Conservation (phyloP, 2,797 vertebrate genomes). For the Alca torda region DNA sequence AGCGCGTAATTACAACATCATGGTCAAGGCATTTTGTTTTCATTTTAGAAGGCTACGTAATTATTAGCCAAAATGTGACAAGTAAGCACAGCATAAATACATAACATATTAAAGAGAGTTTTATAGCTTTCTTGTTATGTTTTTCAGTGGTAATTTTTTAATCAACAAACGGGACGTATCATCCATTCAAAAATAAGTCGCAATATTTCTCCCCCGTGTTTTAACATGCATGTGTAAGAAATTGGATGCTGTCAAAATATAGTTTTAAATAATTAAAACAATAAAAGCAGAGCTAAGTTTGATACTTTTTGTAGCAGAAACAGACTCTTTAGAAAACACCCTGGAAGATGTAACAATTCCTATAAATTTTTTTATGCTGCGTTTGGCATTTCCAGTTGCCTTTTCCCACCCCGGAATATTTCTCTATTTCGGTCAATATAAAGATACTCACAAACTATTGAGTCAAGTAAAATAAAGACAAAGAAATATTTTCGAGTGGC, state of each 20-base stretch:
- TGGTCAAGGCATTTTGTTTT: conserved; percentile 36
- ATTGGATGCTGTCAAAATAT: background rate
- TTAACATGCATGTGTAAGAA: background rate
- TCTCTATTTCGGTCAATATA: background rate
- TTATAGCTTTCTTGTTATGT: background rate
- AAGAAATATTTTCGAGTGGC: background rate
- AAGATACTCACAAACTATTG: background rate
- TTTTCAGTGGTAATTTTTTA: conserved; percentile 16
- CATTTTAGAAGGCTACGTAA: conserved; percentile 7
- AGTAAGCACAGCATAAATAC: conserved; percentile 8
- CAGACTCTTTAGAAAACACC: background rate
- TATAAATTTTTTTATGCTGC: background rate
- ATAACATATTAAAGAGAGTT: background rate
- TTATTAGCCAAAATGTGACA: conserved; percentile 25
- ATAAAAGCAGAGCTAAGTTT: background rate
- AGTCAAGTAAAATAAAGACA: background rate
- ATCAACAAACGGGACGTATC: background rate
- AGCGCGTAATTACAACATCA: conserved; percentile 18
- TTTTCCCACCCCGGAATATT: background rate
- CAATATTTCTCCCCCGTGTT: background rate
- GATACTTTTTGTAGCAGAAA: background rate
- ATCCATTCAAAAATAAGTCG: background rate
- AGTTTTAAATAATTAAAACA: conserved; percentile 2
- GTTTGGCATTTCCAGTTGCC: background rate
- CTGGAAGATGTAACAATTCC: background rate